These are phyloP conservation scores for Sparidentex hasta DNA, from an alignment of 2,797 vertebrate genomes.

Conservation along the genomic window DNA sequence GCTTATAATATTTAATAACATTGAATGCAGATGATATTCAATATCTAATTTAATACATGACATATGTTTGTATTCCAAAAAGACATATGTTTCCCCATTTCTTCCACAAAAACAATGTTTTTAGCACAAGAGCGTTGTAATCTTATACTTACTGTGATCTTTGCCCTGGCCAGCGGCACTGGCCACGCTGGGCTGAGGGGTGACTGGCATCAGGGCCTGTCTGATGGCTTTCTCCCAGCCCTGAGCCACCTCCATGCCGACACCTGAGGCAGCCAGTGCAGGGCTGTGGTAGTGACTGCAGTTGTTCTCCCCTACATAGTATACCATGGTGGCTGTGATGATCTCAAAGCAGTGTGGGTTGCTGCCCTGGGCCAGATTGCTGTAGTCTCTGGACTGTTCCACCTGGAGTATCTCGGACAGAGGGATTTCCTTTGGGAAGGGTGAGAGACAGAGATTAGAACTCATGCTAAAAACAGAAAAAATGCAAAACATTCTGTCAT, in stretches of 20 bases:
- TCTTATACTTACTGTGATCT: constrained; percentile 93
- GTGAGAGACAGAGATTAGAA: constrained; percentile 7
- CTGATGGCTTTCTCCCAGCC: constrained; percentile 98
- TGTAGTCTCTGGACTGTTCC: constrained; percentile 91
- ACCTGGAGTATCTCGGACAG: constrained; percentile 98
- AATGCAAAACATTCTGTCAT: neutral
- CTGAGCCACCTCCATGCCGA: constrained; percentile 95
- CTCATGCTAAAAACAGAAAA: neutral
- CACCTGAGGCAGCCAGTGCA: constrained; percentile 92
- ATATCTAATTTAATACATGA: neutral
- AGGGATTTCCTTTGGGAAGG: constrained; percentile 92
- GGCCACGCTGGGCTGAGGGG: constrained; percentile 94
- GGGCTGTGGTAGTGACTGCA: constrained; percentile 91
- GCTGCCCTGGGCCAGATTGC: constrained; percentile 92
- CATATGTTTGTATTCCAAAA: neutral
- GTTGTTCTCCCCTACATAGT: constrained; percentile 98
- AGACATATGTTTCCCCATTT: neutral
- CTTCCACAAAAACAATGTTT: neutral
- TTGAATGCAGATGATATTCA: neutral
- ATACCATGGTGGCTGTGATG: constrained; percentile 97
- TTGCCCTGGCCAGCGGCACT: constrained; percentile 91
- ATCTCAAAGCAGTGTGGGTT: constrained; percentile 99
- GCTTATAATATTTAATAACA: neutral
- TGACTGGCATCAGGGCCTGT: constrained; percentile 98
- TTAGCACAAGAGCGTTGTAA: neutral